A percentile compares a stretch with the other conserved stretches of the same genome.
phyloP scores from a whole-genome alignment of 2,113 vertebrate species.

The Protobothrops flavoviridis region DNA sequence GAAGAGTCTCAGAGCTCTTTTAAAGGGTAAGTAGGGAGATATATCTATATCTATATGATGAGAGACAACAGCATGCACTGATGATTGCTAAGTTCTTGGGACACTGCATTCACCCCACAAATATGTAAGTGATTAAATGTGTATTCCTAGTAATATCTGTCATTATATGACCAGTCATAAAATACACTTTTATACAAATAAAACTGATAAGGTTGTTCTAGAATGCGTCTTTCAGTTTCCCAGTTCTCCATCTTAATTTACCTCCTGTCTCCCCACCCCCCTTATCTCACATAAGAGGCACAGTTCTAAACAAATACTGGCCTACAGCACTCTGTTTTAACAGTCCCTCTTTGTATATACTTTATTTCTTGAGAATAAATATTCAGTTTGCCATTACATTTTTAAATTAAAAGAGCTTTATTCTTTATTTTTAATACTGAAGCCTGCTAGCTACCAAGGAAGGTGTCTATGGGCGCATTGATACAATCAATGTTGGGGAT shows the following conservation, averaged over 20 bases:
- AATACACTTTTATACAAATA: not conserved
- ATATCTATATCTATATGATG: not conserved
- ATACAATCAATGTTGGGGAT: not conserved
- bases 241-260: not conserved
- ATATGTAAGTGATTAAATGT: not conserved
- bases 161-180: not conserved
- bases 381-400: not conserved
- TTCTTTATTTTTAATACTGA: not conserved
- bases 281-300: not conserved
- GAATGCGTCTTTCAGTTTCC: not conserved
- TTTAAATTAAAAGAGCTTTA: not conserved
- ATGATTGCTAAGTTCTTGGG: not conserved
- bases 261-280: not conserved
- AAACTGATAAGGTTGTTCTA: not conserved
- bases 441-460: not conserved
- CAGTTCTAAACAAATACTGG: not conserved
- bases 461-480: not conserved
- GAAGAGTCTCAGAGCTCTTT: conserved; percentile 3
- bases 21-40: not conserved
- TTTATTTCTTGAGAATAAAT: not conserved
- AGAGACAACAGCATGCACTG: not conserved
- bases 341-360: not conserved
- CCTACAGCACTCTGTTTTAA: not conserved
- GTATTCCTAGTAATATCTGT: not conserved
- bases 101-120: not conserved